Evolutionary conservation across 2,797 vertebrate species (phyloP), one percentile per base, ranked within the genome.

Genomic region (Notolepis coatsorum): DNA sequence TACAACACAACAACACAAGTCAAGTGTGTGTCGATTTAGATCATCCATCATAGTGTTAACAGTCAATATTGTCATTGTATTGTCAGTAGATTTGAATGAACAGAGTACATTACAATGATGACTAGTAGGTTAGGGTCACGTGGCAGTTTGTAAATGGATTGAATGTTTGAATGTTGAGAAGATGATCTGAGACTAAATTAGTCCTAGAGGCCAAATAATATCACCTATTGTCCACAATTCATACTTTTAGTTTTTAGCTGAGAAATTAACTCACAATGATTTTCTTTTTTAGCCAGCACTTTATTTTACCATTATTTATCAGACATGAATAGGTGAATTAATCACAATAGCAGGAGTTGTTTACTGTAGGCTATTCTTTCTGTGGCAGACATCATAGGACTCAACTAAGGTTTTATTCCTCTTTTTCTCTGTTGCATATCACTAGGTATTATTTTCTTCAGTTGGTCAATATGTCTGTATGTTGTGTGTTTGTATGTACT

Each of bases 181-280:
- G 17, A 71, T 69, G 81, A 85, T 63, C 78, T 83, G 69, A 70
- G 70, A 69, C 69, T 50, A 49, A 84, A 70, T 52, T 69, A 64
- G 76, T 84, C 79, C 74, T 72, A 63, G 84, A 82, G 81, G 86
- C 87, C 85, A 88, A 88, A 86, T 71, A 68, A 25, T 48, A 42
- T 71, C 68, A 61, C 48, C n/a, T n/a, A 5, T 74, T 39, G 69
- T 61, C 15, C 41, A 67, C 31, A 62, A 41, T 43, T 64, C 45
- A 21, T 42, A 53, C 49, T 54, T 69, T 45, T 10, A 7, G n/a
- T 61, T 58, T 43, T 62, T 27, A 56, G 15, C 51, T 38, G 33
- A 3, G 39, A 48, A 65, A 77, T 81, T 49, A 51, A 51, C 61
- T 75, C 69, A 50, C 54, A 64, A 54, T 73, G 68, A 49, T 77